A percentile compares a stretch with the other conserved stretches of the same genome.
Conservation (phyloP, 2,113 vertebrate genomes). For the Phaetusa simplex region DNA sequence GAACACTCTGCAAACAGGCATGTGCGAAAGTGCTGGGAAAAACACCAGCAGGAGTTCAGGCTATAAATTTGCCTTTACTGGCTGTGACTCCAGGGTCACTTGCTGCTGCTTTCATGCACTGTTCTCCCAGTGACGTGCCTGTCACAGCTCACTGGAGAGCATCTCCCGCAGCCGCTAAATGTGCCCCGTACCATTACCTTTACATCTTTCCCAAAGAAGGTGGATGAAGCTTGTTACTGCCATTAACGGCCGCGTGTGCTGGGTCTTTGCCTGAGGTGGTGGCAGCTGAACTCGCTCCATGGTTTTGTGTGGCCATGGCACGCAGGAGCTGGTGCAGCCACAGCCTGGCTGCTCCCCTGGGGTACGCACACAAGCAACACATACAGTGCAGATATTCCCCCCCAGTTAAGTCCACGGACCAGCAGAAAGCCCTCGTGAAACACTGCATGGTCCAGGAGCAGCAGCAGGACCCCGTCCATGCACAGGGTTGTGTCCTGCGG, state of each 20-base stretch:
- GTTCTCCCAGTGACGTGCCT: neutral
- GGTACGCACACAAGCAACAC: accelerated
- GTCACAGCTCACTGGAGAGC: neutral
- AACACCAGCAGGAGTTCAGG: neutral
- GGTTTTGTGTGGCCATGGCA: neutral
- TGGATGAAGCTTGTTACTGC: neutral
- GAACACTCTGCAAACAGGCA: neutral
- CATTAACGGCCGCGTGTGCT: accelerated
- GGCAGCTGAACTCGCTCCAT: no score
- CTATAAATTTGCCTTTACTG: neutral
- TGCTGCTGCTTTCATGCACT: neutral
- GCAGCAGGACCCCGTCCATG: neutral
- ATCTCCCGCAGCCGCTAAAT: neutral
- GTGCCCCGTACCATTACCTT: accelerated
- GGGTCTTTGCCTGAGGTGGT: neutral
- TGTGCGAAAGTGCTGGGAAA: neutral
- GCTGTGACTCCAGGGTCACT: neutral
- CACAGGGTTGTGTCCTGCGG: neutral
- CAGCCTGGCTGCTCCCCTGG: neutral
- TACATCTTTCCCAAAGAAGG: neutral
- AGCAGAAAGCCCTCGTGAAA: neutral
- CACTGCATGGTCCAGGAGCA: accelerated
- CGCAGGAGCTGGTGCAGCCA: neutral
- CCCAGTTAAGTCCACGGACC: accelerated
- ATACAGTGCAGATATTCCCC: no score